Conservation (phyloP, 2,113 vertebrate species). For the Formicarius rufipectus region DNA sequence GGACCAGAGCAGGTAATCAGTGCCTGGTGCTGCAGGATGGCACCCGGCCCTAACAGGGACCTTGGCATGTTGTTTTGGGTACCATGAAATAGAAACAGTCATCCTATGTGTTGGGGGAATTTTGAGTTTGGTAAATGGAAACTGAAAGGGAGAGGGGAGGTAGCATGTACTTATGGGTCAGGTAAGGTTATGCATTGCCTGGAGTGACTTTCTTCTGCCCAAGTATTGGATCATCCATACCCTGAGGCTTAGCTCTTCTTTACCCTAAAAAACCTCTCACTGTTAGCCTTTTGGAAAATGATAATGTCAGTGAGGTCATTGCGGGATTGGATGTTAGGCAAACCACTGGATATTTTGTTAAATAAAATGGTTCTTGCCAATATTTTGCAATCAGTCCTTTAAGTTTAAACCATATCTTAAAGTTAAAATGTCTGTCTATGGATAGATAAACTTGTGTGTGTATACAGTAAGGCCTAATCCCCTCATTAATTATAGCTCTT, state of each 20-base stretch:
- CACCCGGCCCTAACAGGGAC: not conserved
- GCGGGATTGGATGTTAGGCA: slow-evolving; percentile 44
- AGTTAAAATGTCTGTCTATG: slow-evolving; percentile 5
- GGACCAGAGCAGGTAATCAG: too few relatives aligned
- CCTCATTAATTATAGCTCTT: slow-evolving; percentile 35
- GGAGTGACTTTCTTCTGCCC: slow-evolving; percentile 1
- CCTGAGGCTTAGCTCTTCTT: slow-evolving; percentile 34
- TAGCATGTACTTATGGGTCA: not conserved
- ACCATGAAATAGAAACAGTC: not conserved
- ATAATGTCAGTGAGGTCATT: slow-evolving; percentile 36
- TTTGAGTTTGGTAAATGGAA: not conserved
- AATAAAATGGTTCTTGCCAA: slow-evolving; percentile 20
- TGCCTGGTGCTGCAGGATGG: not conserved
- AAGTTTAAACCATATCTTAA: slow-evolving; percentile 19
- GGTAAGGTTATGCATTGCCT: slow-evolving; percentile 11
- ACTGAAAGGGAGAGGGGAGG: not conserved
- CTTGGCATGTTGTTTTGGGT: not conserved
- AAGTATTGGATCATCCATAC: not conserved
- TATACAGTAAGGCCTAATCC: not conserved
- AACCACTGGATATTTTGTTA: slow-evolving; percentile 24
- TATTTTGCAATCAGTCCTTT: slow-evolving; percentile 49
- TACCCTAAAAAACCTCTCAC: slow-evolving; percentile 37
- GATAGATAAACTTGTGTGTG: slow-evolving; percentile 21
- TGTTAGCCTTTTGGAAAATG: slow-evolving; percentile 35
- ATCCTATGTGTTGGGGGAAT: not conserved